Conservation (phyloP, 2,888 invertebrate species). For the Platycheirus albimanus region DNA sequence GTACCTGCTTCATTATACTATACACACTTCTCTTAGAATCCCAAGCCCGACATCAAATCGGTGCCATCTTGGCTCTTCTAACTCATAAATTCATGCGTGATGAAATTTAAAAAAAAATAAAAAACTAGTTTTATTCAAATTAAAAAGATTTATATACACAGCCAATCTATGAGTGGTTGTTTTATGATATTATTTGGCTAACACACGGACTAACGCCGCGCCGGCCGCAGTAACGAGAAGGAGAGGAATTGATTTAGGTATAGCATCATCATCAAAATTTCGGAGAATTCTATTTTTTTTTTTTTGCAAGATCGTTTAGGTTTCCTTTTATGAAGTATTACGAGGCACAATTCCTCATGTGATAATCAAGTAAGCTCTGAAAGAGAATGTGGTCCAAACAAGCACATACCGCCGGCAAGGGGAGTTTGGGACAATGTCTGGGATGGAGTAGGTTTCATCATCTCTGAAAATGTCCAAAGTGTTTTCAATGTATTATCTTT, state of each 20-base stretch:
- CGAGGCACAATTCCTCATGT: conserved; percentile 44
- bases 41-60: conserved; percentile 19
- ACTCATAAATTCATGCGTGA: conserved; percentile 30
- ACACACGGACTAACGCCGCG: conserved; percentile 9
- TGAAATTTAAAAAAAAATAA: too few relatives aligned
- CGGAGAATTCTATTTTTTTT: conserved; percentile 19
- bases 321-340: conserved; percentile 42
- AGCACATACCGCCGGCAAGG: conserved; percentile 4
- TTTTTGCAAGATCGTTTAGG: conserved; percentile 39
- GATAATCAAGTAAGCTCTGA: conserved; percentile 55
- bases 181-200: conserved; percentile 34
- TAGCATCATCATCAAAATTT: conserved; percentile 43
- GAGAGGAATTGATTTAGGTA: background rate
- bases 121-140: conserved; percentile 69
- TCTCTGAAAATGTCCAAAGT: too few relatives aligned
- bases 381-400: conserved; percentile 64
- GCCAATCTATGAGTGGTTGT: conserved; percentile 30
- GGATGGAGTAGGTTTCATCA: background rate
- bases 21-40: conserved; percentile 7
- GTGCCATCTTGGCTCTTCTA: conserved; percentile 37
- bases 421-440: background rate
- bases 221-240: conserved; percentile 4
- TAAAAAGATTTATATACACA: conserved; percentile 48
- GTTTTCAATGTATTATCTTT: too few relatives aligned
- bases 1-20: conserved; percentile 9